Evolutionary conservation across 2,888 invertebrate genomes (phyloP), one percentile per base, ranked within the genome.

Genomic region (Conops quadrifasciatus): DNA sequence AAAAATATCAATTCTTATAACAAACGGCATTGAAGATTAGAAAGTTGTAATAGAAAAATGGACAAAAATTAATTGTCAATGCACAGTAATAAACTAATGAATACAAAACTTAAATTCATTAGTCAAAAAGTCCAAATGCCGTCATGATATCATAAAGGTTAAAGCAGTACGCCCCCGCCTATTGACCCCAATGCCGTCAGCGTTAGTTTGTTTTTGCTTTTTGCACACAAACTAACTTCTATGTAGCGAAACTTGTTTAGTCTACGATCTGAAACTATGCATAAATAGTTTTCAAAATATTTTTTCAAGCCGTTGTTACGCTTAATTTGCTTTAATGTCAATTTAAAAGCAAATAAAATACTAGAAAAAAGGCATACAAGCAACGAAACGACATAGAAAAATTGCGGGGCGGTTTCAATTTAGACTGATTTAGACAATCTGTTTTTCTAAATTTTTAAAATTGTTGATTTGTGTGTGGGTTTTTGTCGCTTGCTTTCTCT

Each of bases 171-270:
- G 59, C 67, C 67, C 67, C 56, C 67, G 59, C 67, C n/a, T 67
- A 16, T 45, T 67, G 67, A 67, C 67, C 67, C 67, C 15, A 67
- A 67, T 67, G 51, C 13, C 19, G 65, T 65, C 9, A n/a, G 47
- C 28, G 26, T 21, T 9, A 21, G 49, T 53, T 15, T 11, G 19
- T 53, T 16, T 47, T 15, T n/a, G n/a, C n/a, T n/a, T 26, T 15
- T 63, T 5, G 62, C 63, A 63, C 15, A 63, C 28, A 63, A 63
- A 49, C 26, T 26, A 43, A 21, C 15, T n/a, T 9, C 30, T 58
- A 58, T 26, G 21, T 47, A 26, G 47, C 47, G 19, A 2, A 47
- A n/a, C 63, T 47, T 47, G 63, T 26, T 45, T 63, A 63, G 36
- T 9, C 45, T 63, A n/a, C 63, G 47, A 26, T 66, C 56, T 24